phyloP scores from a whole-genome alignment of 2,888 invertebrate genomes.

The Epirrhoe alternata region DNA sequence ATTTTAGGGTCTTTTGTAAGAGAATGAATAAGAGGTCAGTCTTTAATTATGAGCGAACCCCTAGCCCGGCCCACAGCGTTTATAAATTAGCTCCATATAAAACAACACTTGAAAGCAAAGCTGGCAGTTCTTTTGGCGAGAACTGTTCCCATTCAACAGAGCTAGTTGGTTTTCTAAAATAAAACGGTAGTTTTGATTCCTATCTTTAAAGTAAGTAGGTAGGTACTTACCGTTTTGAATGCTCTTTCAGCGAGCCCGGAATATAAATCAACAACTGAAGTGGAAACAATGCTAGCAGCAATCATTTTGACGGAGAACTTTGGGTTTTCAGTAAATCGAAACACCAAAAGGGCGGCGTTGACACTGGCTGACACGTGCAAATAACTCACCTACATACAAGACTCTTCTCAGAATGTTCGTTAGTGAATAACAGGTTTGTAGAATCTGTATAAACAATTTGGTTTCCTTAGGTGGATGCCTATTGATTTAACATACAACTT shows the following conservation, averaged over 20 bases:
- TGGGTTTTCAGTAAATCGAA: constrained; percentile 50
- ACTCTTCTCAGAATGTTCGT: not conserved
- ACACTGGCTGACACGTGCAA: constrained; percentile 41
- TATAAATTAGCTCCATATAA: constrained; percentile 63
- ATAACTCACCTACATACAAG: not conserved
- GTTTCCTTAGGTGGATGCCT: not conserved
- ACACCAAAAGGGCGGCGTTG: constrained; percentile 44
- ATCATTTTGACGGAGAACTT: constrained; percentile 47
- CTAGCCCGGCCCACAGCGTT: constrained; percentile 53
- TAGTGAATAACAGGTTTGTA: not conserved
- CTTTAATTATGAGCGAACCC: constrained; percentile 73
- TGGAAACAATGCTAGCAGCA: constrained; percentile 49
- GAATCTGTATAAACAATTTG: not conserved
- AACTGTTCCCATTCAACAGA: constrained; percentile 45
- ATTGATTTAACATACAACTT: not conserved
- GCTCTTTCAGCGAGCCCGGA: constrained; percentile 38
- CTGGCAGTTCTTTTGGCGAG: constrained; percentile 47
- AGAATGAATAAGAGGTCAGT: constrained; percentile 72
- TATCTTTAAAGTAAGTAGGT: constrained; percentile 51
- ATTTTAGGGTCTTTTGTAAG: constrained; percentile 73
- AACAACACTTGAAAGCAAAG: constrained; percentile 58
- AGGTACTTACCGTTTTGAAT: constrained; percentile 44
- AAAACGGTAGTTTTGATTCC: constrained; percentile 48
- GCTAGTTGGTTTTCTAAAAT: constrained; percentile 44
- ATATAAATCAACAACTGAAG: constrained; percentile 50